phyloP scores from a whole-genome alignment of 2,113 vertebrate genomes.

The Bolborhynchus lineola region DNA sequence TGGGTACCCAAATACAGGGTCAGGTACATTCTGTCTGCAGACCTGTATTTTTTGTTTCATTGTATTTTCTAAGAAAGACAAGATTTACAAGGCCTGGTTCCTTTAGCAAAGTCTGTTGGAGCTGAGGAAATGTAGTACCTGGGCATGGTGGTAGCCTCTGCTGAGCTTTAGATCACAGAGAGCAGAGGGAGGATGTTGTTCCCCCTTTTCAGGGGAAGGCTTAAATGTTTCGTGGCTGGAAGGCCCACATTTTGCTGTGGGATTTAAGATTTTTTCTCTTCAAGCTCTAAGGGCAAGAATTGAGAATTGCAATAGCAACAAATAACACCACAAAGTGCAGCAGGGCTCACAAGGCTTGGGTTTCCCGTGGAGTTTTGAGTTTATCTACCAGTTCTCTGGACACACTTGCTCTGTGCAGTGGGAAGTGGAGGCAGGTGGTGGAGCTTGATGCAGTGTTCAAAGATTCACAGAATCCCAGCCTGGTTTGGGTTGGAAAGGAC shows the following conservation, averaged over 20 bases:
- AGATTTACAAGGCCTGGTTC: not conserved
- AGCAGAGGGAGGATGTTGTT: not conserved
- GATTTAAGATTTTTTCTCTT: not conserved
- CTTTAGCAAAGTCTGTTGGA: not conserved
- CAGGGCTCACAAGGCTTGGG: not conserved
- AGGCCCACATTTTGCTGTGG: not conserved
- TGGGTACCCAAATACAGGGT: not conserved
- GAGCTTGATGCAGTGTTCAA: accelerated
- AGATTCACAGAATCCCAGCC: not conserved
- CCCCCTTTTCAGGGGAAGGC: not conserved
- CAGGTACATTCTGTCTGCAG: not conserved
- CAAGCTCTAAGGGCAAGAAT: not conserved
- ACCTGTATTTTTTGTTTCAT: not conserved
- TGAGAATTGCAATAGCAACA: not conserved
- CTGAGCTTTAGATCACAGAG: not conserved
- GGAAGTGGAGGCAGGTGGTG: not conserved
- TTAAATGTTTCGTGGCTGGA: not conserved
- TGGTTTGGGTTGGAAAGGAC: not conserved
- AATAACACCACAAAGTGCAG: too few species aligned
- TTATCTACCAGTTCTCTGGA: not conserved
- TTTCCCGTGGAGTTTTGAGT: accelerated
- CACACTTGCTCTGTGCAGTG: accelerated
- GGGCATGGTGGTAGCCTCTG: not conserved
- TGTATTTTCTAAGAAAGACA: not conserved
- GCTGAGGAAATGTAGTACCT: not conserved